Percentiles rank a stretch among this genome's conserved stretches.
Conservation (phyloP, 2,113 vertebrate genomes). For the Sminthopsis crassicaudata region DNA sequence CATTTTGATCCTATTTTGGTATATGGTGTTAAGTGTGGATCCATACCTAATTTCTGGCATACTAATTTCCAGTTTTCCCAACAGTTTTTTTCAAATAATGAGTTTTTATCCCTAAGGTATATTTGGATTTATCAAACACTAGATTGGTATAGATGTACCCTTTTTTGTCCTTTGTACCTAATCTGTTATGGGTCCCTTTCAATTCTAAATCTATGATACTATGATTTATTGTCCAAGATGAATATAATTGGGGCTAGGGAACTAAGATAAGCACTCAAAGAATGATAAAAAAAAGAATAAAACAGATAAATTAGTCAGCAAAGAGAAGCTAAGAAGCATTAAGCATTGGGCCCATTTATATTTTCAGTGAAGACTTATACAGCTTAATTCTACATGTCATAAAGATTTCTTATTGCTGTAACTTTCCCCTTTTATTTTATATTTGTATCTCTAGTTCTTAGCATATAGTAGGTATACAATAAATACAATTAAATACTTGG, state of each 20-base stretch:
- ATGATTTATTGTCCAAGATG: neutral
- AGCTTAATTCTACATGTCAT: neutral
- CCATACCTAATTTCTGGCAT: too few species aligned
- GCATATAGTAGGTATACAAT: neutral
- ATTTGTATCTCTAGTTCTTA: neutral
- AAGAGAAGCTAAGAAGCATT: neutral
- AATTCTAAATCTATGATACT: neutral
- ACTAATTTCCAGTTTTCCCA: too few species aligned
- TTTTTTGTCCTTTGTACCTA: too few species aligned
- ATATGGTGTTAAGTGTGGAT: too few species aligned
- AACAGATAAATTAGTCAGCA: neutral
- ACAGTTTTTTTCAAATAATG: too few species aligned
- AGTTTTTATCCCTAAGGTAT: too few species aligned
- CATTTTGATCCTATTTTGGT: too few species aligned
- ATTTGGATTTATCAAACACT: too few species aligned
- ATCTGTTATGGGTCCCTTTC: neutral
- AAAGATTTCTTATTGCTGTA: neutral
- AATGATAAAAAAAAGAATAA: neutral
- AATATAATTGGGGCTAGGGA: neutral
- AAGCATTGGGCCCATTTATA: neutral
- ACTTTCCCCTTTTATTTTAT: neutral
- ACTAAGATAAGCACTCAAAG: neutral
- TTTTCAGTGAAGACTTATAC: neutral
- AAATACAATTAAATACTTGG: neutral
- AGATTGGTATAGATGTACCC: too few species aligned